Evolutionary conservation across 1,140 invertebrate species (phyloP), one percentile per base, ranked within the genome.

Genomic region (Orius insidiosus): DNA sequence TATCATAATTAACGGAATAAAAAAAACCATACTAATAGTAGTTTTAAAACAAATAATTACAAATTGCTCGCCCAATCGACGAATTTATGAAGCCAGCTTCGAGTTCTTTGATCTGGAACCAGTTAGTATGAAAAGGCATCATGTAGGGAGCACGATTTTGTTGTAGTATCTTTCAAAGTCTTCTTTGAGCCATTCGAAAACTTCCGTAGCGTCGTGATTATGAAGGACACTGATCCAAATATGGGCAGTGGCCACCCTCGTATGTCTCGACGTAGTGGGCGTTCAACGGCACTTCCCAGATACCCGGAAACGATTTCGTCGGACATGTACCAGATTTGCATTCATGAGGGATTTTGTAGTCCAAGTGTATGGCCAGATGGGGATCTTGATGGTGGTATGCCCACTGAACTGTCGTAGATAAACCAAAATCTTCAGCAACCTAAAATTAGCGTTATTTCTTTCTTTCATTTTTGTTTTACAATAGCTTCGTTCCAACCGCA

Each of bases 341-440:
- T 62, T 89, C 84, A 59, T 92, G 86, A 11, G 87, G 78, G 52
- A 90, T 85, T 63, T 84, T 85, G 61, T 83, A 87, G 61, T 93
- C 87, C 1, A 92, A 1, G 89, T 92, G 63, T 93, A 93, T 0
- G 89, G 89, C 89, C 89, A 94, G 36, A 90, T 75, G n/a, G 88
- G 87, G 19, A 78, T 50, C 74, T 71, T 1, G 74, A 61, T n/a
- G 83, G 81, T 1, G 86, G 85, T 16, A 84, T 82, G 33, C 84
- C 80, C 49, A 93, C 74, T 1, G 85, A 89, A 55, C 85, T 89
- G 59, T 93, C 88, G 61, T 90, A 94, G 51, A 88, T 83, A 58
- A 85, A 89, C 83, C 83, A 60, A 88, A 90, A 60, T 92, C 86
- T 68, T 86, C 81, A 37, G 89, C 62, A 13, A 89, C 78, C 78